Conservation (phyloP, 2,797 vertebrate species). For the Lutjanus campechanus region DNA sequence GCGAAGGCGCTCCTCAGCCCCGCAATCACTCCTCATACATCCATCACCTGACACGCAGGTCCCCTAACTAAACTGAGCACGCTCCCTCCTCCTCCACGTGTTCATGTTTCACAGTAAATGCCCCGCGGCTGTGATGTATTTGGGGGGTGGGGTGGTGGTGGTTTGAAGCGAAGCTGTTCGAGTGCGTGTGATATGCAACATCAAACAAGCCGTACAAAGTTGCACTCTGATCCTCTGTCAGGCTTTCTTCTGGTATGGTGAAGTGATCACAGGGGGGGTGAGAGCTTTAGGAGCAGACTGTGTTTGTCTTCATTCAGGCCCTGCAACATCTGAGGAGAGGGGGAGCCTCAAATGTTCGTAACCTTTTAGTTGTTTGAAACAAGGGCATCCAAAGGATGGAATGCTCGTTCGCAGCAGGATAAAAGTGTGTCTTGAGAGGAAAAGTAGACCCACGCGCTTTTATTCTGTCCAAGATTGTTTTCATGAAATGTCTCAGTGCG, state of each 20-base stretch:
- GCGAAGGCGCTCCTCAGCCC: not conserved
- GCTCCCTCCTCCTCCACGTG: conserved; percentile 9
- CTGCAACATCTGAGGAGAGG: conserved; percentile 4
- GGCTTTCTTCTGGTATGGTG: conserved; percentile 36
- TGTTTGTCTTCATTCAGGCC: conserved; percentile 34
- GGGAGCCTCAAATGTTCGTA: conserved; percentile 1
- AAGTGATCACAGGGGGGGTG: conserved; percentile 66
- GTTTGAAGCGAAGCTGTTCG: conserved; percentile 40
- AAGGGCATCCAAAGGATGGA: not conserved
- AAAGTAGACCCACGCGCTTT: not conserved
- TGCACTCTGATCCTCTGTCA: conserved; percentile 53
- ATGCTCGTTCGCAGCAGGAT: conserved; percentile 13
- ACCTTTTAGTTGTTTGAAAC: conserved; percentile 2
- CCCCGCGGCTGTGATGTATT: conserved; percentile 52
- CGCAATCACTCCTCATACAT: conserved; percentile 23
- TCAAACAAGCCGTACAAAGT: conserved; percentile 60
- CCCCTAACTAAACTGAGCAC: conserved; percentile 20
- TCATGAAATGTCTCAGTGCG: not conserved
- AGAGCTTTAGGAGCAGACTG: no score
- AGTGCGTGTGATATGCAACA: conserved; percentile 55
- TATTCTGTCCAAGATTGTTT: not conserved
- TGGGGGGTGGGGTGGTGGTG: not conserved
- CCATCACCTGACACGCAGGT: conserved; percentile 30
- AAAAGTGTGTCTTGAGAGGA: not conserved
- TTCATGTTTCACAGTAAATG: conserved; percentile 42